Conservation (phyloP, 1,140 invertebrate species). For the Heterodera schachtii region DNA sequence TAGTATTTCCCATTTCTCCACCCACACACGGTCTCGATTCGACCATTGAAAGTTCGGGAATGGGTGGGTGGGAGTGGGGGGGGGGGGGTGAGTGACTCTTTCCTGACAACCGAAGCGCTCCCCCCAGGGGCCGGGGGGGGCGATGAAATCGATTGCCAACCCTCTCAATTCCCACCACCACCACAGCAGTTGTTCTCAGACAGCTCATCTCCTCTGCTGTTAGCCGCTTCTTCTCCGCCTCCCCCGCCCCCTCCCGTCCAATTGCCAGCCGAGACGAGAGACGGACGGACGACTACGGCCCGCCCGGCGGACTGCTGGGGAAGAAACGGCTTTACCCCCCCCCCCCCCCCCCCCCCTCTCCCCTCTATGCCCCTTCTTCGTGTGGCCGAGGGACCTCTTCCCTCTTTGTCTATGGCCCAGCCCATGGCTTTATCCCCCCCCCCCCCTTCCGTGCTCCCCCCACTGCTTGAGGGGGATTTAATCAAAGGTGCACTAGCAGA, state of each 20-base stretch:
- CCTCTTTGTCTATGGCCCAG: no score
- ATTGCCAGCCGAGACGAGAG: not conserved
- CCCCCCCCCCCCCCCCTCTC: no score
- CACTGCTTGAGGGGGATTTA: not conserved
- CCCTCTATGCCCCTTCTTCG: no score
- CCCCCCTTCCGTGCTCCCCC: not conserved
- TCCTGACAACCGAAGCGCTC: not conserved
- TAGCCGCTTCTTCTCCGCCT: not conserved
- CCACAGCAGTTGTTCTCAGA: not conserved
- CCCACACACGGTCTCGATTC: no score
- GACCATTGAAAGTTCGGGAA: no score
- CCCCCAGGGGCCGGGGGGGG: no score
- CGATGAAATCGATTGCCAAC: not conserved
- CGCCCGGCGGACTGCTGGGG: no score
- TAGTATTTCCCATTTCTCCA: no score
- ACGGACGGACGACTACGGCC: no score
- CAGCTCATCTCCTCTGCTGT: not conserved
- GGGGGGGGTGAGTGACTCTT: not conserved
- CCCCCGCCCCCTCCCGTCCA: no score
- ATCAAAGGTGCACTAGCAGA: not conserved
- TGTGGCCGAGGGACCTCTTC: no score
- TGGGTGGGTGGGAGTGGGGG: not conserved
- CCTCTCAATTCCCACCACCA: not conserved
- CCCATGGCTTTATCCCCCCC: not conserved
- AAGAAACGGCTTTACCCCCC: no score